phyloP scores from a whole-genome alignment of 2,888 invertebrate species.

The Pseudanteris insignis region DNA sequence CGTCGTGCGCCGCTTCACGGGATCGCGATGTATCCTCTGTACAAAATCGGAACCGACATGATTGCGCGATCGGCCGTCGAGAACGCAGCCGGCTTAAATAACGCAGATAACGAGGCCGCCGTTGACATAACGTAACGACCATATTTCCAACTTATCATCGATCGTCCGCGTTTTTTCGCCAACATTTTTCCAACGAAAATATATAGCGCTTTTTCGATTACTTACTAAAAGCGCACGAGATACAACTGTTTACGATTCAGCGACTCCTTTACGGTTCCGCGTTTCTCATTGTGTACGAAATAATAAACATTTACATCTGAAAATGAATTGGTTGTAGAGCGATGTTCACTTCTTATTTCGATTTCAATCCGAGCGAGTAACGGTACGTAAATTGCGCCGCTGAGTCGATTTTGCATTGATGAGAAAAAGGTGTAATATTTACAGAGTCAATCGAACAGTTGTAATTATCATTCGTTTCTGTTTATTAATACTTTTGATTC shows the following conservation, averaged over 20 bases:
- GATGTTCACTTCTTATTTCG: slow-evolving; percentile 7
- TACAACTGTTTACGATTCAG: slow-evolving; percentile 4
- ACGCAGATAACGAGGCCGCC: slow-evolving; percentile 8
- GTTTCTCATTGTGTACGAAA: slow-evolving; percentile 1
- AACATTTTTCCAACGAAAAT: too few relatives aligned
- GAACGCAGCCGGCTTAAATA: slow-evolving; percentile 22
- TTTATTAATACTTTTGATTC: too few relatives aligned
- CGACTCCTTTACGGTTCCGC: background rate
- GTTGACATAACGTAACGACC: too few relatives aligned
- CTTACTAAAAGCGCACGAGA: too few relatives aligned
- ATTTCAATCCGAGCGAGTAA: slow-evolving; percentile 7
- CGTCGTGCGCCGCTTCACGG: slow-evolving; percentile 44
- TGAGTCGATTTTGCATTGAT: background rate
- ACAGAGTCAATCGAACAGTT: too few relatives aligned
- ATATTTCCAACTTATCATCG: too few relatives aligned
- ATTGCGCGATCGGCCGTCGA: slow-evolving; percentile 18
- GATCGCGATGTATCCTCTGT: slow-evolving; percentile 46
- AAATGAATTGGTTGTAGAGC: slow-evolving; percentile 8
- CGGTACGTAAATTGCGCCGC: slow-evolving; percentile 3
- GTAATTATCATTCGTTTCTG: too few relatives aligned
- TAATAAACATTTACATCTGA: slow-evolving; percentile 9
- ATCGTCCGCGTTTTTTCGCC: too few relatives aligned
- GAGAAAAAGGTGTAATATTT: too few relatives aligned
- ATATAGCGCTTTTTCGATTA: too few relatives aligned
- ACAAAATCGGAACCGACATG: slow-evolving; percentile 51